Conservation (phyloP, 2,113 vertebrate genomes). For the Artemisiospiza belli region DNA sequence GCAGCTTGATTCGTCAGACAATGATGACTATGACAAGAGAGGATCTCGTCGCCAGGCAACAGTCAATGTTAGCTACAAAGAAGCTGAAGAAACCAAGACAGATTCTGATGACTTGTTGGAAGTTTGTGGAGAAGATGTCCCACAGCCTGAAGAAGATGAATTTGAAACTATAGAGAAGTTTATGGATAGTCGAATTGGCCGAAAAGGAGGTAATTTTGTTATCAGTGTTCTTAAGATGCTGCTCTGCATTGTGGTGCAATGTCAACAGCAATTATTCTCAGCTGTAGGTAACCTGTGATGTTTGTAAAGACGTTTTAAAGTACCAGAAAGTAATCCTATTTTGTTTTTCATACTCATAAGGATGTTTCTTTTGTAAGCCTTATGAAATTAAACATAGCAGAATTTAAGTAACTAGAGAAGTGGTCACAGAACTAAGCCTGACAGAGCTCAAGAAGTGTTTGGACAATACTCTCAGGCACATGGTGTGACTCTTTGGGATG, state of each 20-base stretch:
- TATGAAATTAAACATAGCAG: background rate
- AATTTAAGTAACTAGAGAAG: background rate
- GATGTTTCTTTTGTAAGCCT: background rate
- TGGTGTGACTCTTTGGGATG: background rate
- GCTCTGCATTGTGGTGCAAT: background rate
- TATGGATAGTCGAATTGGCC: conserved; percentile 89
- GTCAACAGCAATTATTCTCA: background rate
- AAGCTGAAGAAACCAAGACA: conserved; percentile 93
- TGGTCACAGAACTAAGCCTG: background rate
- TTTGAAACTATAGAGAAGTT: conserved; percentile 96
- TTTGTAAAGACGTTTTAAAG: conserved; percentile 13
- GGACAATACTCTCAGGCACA: background rate
- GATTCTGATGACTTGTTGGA: conserved; percentile 95
- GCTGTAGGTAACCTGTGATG: background rate
- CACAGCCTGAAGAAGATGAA: conserved; percentile 92
- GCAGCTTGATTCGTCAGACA: conserved; percentile 74
- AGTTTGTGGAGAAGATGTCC: conserved; percentile 92
- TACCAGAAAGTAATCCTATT: background rate
- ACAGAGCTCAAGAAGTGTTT: background rate
- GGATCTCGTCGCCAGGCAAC: conserved; percentile 93
- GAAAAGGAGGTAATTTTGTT: conserved; percentile 86
- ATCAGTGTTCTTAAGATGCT: background rate
- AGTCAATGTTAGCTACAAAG: conserved; percentile 95
- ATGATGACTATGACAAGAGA: conserved; percentile 84
- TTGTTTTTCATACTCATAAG: background rate